These are phyloP conservation scores for Phrynosoma blainvillii DNA, from an alignment of 2,113 vertebrate species.

Conservation along the genomic window DNA sequence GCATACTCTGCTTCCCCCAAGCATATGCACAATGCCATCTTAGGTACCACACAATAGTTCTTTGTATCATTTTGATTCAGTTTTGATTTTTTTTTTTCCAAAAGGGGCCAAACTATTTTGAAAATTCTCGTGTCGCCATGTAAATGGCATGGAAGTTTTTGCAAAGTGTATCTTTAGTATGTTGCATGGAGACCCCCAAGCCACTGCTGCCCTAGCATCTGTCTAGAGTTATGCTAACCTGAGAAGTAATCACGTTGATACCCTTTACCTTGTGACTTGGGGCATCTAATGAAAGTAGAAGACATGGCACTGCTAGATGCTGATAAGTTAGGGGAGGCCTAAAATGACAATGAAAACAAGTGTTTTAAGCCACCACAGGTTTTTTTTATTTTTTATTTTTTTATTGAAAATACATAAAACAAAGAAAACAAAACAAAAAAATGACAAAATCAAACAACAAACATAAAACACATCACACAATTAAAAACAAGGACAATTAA, in stretches of 20 bases:
- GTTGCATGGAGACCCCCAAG: too few relatives aligned
- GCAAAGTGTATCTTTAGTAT: neutral
- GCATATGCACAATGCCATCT: too few relatives aligned
- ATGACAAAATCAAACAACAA: too few relatives aligned
- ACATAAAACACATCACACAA: too few relatives aligned
- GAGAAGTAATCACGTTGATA: neutral
- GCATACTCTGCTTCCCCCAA: neutral
- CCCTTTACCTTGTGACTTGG: neutral
- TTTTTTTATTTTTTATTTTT: too few relatives aligned
- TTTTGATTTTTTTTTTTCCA: neutral
- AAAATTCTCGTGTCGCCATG: neutral
- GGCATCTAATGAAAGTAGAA: neutral
- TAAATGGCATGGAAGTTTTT: neutral
- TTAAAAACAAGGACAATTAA: too few relatives aligned
- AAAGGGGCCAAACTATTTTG: neutral
- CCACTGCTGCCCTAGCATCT: neutral
- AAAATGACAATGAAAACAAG: neutral
- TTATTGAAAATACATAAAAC: too few relatives aligned
- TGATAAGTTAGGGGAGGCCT: neutral
- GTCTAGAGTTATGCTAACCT: neutral
- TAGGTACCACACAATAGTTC: neutral
- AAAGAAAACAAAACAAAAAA: too few relatives aligned
- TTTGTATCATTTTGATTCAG: neutral
- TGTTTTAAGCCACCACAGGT: neutral
- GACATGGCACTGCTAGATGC: neutral